phyloP scores from a whole-genome alignment of 1,140 invertebrate genomes.

The Aphaenogaster ashmeadi region DNA sequence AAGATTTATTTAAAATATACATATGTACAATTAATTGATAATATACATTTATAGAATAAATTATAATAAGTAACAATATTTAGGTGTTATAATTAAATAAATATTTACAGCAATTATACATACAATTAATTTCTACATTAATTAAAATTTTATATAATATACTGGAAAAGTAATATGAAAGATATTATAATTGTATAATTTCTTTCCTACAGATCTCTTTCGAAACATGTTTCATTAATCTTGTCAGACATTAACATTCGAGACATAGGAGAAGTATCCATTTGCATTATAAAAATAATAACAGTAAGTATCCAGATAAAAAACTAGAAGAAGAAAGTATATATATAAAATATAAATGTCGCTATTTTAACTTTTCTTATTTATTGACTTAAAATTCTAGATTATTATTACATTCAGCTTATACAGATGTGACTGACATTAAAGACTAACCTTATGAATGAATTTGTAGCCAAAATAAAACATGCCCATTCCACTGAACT shows the following conservation, averaged over 20 bases:
- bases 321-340: conserved; percentile 34
- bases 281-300: conserved; percentile 42
- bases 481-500: conserved; percentile 20
- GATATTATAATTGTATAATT: background rate
- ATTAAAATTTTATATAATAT: background rate
- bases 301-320: background rate
- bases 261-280: background rate
- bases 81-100: background rate
- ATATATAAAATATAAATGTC: conserved; percentile 1
- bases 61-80: background rate
- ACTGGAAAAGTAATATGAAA: background rate
- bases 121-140: background rate
- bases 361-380: background rate
- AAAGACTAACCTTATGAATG: conserved; percentile 23
- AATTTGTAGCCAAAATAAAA: conserved; percentile 39
- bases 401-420: conserved; percentile 5
- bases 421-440: background rate
- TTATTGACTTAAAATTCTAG: background rate
- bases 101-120: background rate
- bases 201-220: conserved; percentile 18
- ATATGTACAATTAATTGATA: background rate
- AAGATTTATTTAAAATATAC: background rate
- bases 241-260: background rate
- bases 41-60: background rate
- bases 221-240: background rate